Percentiles rank a stretch among this genome's conserved stretches.
Conservation (phyloP, 1,140 invertebrate genomes). For the Eupristina koningsbergeri region DNA sequence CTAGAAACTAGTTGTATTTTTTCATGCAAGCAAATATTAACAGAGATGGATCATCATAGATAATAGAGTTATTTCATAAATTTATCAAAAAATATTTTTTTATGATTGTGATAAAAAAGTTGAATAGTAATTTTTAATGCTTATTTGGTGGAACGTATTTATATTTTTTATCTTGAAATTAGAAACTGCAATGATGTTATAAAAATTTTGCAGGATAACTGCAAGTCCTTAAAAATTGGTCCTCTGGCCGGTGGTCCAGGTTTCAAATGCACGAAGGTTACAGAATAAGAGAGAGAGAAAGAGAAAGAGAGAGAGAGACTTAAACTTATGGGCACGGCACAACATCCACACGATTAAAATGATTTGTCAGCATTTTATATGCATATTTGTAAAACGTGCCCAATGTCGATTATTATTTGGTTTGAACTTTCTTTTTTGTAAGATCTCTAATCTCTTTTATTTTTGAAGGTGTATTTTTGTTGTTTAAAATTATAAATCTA, state of each 20-base stretch:
- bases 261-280: not conserved
- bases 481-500: not conserved
- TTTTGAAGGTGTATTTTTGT: not conserved
- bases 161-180: not conserved
- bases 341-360: conserved; percentile 5
- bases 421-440: conserved; percentile 25
- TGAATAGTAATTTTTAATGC: not conserved
- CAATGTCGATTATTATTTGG: not conserved
- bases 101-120: not conserved
- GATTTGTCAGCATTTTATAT: conserved; percentile 35
- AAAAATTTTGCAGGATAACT: not conserved
- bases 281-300: not conserved
- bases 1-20: too few relatives aligned
- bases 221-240: conserved; percentile 2
- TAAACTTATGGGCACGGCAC: not conserved
- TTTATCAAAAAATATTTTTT: not conserved
- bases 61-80: too few relatives aligned
- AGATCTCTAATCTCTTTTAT: not conserved
- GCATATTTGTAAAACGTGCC: not conserved
- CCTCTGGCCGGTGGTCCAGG: conserved; percentile 29
- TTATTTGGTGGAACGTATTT: not conserved
- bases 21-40: too few relatives aligned
- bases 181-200: not conserved
- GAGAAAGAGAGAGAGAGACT: too few relatives aligned
- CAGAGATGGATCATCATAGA: too few relatives aligned